Evolutionary conservation across 2,797 vertebrate species (phyloP).

Genomic region (Chloroceryle inda): DNA sequence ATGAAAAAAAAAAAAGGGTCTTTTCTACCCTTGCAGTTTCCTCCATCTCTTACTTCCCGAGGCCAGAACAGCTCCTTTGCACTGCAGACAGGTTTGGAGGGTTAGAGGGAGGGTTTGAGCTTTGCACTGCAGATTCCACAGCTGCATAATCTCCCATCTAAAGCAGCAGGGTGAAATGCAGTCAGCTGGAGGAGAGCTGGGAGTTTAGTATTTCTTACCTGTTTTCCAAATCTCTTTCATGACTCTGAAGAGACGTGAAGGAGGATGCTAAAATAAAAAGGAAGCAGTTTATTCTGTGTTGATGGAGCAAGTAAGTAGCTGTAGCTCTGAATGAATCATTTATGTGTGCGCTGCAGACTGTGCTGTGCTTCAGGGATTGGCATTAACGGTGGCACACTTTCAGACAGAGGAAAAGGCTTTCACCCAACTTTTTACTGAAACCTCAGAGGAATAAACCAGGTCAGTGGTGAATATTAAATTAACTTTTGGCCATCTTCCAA

Average conservation of each 20-base stretch:
- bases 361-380: slow-evolving; percentile 69
- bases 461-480: slow-evolving; percentile 82
- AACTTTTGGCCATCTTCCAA: slow-evolving; percentile 79
- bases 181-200: background rate
- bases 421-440: slow-evolving; percentile 80
- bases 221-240: slow-evolving; percentile 50
- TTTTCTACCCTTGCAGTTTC: background rate
- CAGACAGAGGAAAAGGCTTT: slow-evolving; percentile 75
- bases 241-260: background rate
- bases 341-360: slow-evolving; percentile 68
- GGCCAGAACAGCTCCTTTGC: slow-evolving; percentile 46
- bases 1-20: background rate
- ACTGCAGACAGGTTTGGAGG: background rate
- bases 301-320: slow-evolving; percentile 68
- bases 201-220: slow-evolving; percentile 19
- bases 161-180: slow-evolving; percentile 8
- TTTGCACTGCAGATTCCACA: slow-evolving; percentile 21
- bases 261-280: slow-evolving; percentile 19
- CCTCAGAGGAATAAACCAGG: slow-evolving; percentile 81
- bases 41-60: slow-evolving; percentile 4
- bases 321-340: slow-evolving; percentile 78
- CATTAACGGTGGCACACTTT: slow-evolving; percentile 54
- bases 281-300: slow-evolving; percentile 16
- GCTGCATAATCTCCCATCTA: slow-evolving; percentile 28
- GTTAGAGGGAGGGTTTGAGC: background rate